Evolutionary conservation across 2,888 invertebrate genomes (phyloP), one percentile per base, ranked within the genome.

Genomic region (Mystacides longicornis): DNA sequence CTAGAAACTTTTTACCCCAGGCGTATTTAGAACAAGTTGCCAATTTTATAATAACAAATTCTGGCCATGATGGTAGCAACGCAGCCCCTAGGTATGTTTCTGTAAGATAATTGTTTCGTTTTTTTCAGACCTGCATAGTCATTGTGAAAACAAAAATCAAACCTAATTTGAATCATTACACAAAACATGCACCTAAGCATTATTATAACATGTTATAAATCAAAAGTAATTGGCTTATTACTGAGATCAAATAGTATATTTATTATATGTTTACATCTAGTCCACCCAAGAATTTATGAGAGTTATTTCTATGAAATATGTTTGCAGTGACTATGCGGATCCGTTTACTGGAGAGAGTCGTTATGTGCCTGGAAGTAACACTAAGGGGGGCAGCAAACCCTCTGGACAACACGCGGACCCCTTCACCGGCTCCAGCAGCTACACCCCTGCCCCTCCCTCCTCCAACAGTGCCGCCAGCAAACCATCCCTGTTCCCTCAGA

Each of bases 11-110:
- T 64, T 77, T 98, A 59, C 90, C 89, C 56, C 90, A 93, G 70
- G 80, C 82, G 49, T 95, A 89, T 72, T 79, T 96, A 62, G 94
- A 96, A 64, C 87, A 89, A 79, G 89, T 97, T 20, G 94, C 94
- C 4, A 90, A 93, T 71, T 96, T 95, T 69, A 93, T 97, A 58
- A 76, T 91, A 2, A 87, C 83, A 60, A 95, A 95, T 69, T 85
- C 90, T 0, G 77, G 76, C 60, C 63, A 78, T 60, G 27, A 20
- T 31, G 31, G 43, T 43, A 3, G 5, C 4, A 45, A 45, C 45
- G 45, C 37, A 7, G n/a, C 48, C 7, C 49, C 50, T 19, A 27
- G 52, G 58, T 59, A 48, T 53, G 43, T 16, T 18, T 18, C 27
- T 19, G 9, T 33, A 7, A 31, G 7, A 9, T 31, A 31, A 31